phyloP scores from a whole-genome alignment of 37 sponge, comb jelly and placozoan species.

The Bolinopsis microptera region DNA sequence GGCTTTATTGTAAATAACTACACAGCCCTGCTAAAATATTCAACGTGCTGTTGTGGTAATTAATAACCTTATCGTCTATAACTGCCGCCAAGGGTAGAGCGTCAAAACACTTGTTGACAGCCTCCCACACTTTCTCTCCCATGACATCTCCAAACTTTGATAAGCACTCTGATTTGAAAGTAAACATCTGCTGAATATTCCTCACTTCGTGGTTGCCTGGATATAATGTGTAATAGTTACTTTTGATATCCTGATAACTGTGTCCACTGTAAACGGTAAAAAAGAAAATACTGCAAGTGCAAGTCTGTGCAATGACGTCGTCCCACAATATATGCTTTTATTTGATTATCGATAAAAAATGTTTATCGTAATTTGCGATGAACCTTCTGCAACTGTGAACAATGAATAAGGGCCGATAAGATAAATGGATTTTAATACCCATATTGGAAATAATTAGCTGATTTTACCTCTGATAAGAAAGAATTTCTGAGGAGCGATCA shows the following conservation, averaged over 20 bases:
- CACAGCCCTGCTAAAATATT: too few relatives aligned
- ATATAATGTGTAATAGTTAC: too few relatives aligned
- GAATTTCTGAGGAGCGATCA: constrained; percentile 85
- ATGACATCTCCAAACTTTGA: constrained; percentile 84
- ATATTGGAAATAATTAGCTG: too few relatives aligned
- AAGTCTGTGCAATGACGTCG: too few relatives aligned
- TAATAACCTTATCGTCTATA: constrained; percentile 81
- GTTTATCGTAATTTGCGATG: too few relatives aligned
- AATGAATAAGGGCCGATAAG: too few relatives aligned
- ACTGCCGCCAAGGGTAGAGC: constrained; percentile 89
- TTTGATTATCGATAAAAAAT: background rate
- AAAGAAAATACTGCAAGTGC: too few relatives aligned
- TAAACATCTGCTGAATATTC: constrained; percentile 80
- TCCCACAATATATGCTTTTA: background rate
- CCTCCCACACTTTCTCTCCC: constrained; percentile 88
- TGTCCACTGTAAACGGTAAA: too few relatives aligned
- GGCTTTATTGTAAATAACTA: too few relatives aligned
- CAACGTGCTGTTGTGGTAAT: too few relatives aligned
- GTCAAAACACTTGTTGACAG: constrained; percentile 88
- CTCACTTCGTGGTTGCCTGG: constrained; percentile 88
- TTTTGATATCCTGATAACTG: background rate
- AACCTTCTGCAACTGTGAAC: too few relatives aligned
- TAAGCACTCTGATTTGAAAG: constrained; percentile 87
- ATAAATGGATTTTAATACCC: too few relatives aligned
- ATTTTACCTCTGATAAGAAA: constrained; percentile 80